Percentiles rank a stretch among this genome's conserved stretches.
phyloP scores from a whole-genome alignment of 1,140 invertebrate species.

The Temnothorax nylanderi region DNA sequence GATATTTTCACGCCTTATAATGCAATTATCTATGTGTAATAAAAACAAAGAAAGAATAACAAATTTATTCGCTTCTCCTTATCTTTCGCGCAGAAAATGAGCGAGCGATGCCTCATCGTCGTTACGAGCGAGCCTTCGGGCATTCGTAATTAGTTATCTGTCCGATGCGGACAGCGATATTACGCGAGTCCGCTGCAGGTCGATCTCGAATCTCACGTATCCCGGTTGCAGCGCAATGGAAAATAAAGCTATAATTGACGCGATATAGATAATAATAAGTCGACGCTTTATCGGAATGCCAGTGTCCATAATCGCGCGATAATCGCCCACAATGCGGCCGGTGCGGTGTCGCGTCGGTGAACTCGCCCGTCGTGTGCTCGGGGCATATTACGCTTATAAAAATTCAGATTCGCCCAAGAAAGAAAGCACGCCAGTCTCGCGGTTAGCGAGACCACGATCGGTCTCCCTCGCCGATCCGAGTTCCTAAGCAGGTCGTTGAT shows the following conservation, averaged over 20 bases:
- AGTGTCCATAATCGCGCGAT: slow-evolving; percentile 55
- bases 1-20: background rate
- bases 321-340: slow-evolving; percentile 11
- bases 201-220: background rate
- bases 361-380: slow-evolving; percentile 2
- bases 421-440: slow-evolving; percentile 30
- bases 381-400: slow-evolving; percentile 51
- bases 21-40: background rate
- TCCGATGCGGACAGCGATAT: background rate
- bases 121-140: background rate
- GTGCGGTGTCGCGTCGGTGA: slow-evolving; percentile 1
- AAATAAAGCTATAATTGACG: slow-evolving; percentile 56
- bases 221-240: background rate
- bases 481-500: slow-evolving; percentile 52
- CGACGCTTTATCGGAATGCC: slow-evolving; percentile 10
- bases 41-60: background rate
- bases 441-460: slow-evolving; percentile 43
- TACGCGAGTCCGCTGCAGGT: background rate
- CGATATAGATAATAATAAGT: slow-evolving; percentile 55
- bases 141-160: slow-evolving; percentile 5
- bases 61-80: background rate
- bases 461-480: slow-evolving; percentile 3
- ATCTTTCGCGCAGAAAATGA: background rate
- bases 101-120: background rate
- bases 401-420: slow-evolving; percentile 56